Percentiles rank a stretch among this genome's conserved stretches.
These are phyloP conservation scores for Acipenser ruthenus DNA, from an alignment of 2,797 vertebrate genomes.

Conservation along the genomic window DNA sequence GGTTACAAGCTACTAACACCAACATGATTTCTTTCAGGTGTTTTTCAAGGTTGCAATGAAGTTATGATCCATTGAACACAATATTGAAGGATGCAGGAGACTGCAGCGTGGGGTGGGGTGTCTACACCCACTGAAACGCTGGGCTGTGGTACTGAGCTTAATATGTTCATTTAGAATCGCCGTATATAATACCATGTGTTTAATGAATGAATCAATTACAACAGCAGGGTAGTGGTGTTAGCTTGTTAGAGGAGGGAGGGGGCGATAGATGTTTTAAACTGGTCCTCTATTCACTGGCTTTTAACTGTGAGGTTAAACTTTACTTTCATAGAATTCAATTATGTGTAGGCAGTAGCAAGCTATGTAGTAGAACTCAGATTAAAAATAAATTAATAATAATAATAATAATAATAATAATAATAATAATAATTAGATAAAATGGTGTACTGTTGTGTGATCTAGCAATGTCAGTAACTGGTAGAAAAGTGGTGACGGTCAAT, in stretches of 20 bases:
- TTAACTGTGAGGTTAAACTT: slow-evolving; percentile 39
- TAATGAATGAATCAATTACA: too few relatives aligned
- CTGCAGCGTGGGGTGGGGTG: too few relatives aligned
- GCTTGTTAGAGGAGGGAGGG: background rate
- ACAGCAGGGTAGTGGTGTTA: background rate
- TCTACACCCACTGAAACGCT: too few relatives aligned
- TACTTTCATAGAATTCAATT: slow-evolving; percentile 41
- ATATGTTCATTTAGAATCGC: too few relatives aligned
- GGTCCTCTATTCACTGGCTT: slow-evolving; percentile 36
- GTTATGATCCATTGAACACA: too few relatives aligned
- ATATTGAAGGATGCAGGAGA: too few relatives aligned
- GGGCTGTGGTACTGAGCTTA: too few relatives aligned
- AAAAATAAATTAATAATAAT: slow-evolving; percentile 14
- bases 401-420: slow-evolving; percentile 29
- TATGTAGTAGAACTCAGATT: slow-evolving; percentile 35
- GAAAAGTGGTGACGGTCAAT: slow-evolving; percentile 33
- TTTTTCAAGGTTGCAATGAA: too few relatives aligned
- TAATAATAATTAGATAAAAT: slow-evolving; percentile 34
- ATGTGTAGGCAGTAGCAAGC: slow-evolving; percentile 18
- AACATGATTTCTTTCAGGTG: too few relatives aligned
- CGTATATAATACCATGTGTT: too few relatives aligned
- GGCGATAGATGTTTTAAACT: slow-evolving; percentile 1
- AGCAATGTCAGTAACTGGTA: slow-evolving; percentile 32
- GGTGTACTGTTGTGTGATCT: slow-evolving; percentile 29
- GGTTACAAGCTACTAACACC: too few relatives aligned